Evolutionary conservation across 2,888 invertebrate species (phyloP), one percentile per base, ranked within the genome.

Genomic region (Bembecia ichneumoniformis): DNA sequence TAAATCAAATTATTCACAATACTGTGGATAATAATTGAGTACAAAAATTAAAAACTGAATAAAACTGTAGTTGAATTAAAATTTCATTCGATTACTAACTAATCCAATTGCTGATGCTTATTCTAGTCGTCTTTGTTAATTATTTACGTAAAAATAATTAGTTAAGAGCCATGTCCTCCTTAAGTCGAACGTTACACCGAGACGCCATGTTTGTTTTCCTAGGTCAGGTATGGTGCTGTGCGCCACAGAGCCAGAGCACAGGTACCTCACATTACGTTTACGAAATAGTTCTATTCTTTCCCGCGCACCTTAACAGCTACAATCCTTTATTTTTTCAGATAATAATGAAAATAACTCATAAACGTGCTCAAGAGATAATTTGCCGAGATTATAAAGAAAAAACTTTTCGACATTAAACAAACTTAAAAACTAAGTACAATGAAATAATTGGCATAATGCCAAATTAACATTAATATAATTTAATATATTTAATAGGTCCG

Each of bases 151-250:
- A 9, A 28, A 9, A 2, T 9, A 28, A 28, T 7, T 28, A 28
- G 28, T 9, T 28, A 28, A 28, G 9, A 9, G 2, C 9, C 28
- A 28, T 28, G 28, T 83, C 84, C 77, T 69, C 53, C 49, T 36
- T 70, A 71, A 50, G 47, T 49, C 50, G 40, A 51, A 52, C 58
- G 51, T 16, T 15, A 44, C 52, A 47, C 57, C 58, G 28, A 28
- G 28, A 28, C 28, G 58, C 66, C 63, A 72, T 79, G 68, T 79
- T 82, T 86, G 82, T 83, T 86, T 84, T 84, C 82, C 83, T 84
- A 83, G 84, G 81, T 82, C 82, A 87, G 86, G 84, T 82, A 83
- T 61, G 69, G 58, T 74, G 77, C 78, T 74, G 70, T 60, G 54
- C 66, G 75, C 76, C 78, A 74, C 75, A 28, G 28, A 77, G 44